Evolutionary conservation across 2,797 vertebrate genomes (phyloP), one percentile per base, ranked within the genome.

Genomic region (Falco peregrinus): DNA sequence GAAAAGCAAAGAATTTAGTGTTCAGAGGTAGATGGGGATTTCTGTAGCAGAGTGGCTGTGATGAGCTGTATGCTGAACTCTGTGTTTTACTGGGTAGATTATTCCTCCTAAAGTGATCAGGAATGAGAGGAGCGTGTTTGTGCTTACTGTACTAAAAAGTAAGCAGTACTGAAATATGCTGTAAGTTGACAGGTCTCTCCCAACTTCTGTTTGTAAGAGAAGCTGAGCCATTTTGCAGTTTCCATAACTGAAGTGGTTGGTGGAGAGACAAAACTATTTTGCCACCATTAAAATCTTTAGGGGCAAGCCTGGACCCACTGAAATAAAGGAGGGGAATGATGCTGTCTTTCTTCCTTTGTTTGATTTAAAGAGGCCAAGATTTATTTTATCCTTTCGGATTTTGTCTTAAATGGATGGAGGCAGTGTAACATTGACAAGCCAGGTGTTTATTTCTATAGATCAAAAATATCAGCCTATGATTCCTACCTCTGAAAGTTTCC

Each of bases 1-100:
- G 93, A 75, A 96, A 95, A 93, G 83, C 83, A 64, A 94, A 85
- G 84, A 91, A 73, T 90, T 93, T 76, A 17, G 31, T 63, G 65
- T 92, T 96, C 29, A 28, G 73, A 69, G 87, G 73, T 75, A 82
- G 39, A 84, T 35, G 73, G 16, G 43, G n/a, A 41, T 73, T 92
- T 90, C 41, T 65, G 54, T 68, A 67, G 24, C 31, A 31, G 50
- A 87, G 63, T 0, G 0, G 31, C 64, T 57, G 25, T 69, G 71
- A 77, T 74, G 57, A 65, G 57, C 63, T 92, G 47, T 67, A 37
- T 0, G 3, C 53, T 84, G 74, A 93, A 11, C 51, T 61, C 70
- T 17, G 9, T 57, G 33, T 54, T 74, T 81, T 56, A 73, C 50
- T 45, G 60, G 16, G 17, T 54, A 31, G 35, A 21, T 87, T 80